Base-by-base conservation (phyloP, 1,140 invertebrate genomes). In the Drosophila quadrilineata region DNA sequence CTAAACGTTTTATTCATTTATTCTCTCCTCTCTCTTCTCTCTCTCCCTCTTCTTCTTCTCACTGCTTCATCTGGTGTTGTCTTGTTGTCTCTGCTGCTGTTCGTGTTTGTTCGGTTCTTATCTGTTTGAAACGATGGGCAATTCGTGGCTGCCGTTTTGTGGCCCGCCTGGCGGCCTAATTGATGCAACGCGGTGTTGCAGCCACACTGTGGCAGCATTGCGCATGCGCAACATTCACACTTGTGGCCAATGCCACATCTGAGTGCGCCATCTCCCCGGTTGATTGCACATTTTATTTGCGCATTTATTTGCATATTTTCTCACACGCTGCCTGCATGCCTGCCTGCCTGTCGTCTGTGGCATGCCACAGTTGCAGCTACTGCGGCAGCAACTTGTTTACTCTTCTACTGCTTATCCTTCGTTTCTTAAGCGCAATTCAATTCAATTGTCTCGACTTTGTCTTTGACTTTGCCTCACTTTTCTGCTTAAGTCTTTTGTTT, bases 201-300 rank as follows among this genome's bases (percentile, higher is more conserved):
- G 54, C 43, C 57, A 57, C 35, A 43, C 43, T 33, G 56, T 10
- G 35, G 36, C 38, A 10, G 46, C 36, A 49, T 70, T 77, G 79
- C 79, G 74, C 79, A 85, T 85, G 79, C 80, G 79, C 79, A 85
- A 75, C 79, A 85, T 85, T 85, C 79, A 85, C 79, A 85, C 79
- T 85, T 85, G n/a, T n/a, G n/a, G n/a, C n/a, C n/a, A n/a, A n/a
- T 71, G 49, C 56, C 41, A 48, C 45, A 60, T 70, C 69, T 71
- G 33, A 54, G 58, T 49, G 65, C 69, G 69, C 77, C 60, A 82
- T 70, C 77, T 75, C 62, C n/a, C n/a, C 79, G 79, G 74, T 85
- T 85, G 79, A 85, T 85, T 85, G 79, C 79, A 79, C 79, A 85
- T 85, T 85, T 85, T 85, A 85, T 85, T 85, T 85, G 79, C 80